Conservation (phyloP, 1,140 invertebrate species). For the Batillaria attramentaria region DNA sequence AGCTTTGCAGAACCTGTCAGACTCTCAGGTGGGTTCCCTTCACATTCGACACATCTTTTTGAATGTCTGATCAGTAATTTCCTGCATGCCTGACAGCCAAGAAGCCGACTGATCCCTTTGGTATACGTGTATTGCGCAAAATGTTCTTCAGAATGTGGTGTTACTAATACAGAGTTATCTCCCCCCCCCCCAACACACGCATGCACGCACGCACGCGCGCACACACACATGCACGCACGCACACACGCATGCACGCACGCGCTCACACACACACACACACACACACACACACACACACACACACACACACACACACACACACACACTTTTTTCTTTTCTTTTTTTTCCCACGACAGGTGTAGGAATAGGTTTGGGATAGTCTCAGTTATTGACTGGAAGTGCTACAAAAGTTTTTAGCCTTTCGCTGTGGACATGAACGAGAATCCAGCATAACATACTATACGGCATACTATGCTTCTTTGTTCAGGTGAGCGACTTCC, state of each 20-base stretch:
- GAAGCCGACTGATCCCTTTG: no score
- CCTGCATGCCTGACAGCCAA: background rate
- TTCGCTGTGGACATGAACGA: background rate
- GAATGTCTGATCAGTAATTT: background rate
- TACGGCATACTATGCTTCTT: conserved; percentile 5
- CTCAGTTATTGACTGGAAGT: background rate
- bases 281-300: background rate
- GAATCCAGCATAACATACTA: background rate
- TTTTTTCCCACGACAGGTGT: background rate
- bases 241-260: background rate
- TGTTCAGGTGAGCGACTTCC: conserved; percentile 89
- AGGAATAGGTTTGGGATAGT: background rate
- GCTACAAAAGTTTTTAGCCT: background rate
- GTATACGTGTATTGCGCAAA: background rate
- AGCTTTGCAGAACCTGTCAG: conserved; percentile 92
- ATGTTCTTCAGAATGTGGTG: background rate
- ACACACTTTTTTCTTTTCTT: background rate
- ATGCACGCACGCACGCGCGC: background rate
- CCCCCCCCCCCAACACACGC: no score
- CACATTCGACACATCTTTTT: background rate
- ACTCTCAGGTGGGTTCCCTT: conserved; percentile 79
- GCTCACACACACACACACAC: background rate
- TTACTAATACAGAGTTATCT: background rate
- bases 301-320: background rate
- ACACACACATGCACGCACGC: background rate